Evolutionary conservation across 2,888 invertebrate species (phyloP).

Genomic region (Electrophaes corylata): DNA sequence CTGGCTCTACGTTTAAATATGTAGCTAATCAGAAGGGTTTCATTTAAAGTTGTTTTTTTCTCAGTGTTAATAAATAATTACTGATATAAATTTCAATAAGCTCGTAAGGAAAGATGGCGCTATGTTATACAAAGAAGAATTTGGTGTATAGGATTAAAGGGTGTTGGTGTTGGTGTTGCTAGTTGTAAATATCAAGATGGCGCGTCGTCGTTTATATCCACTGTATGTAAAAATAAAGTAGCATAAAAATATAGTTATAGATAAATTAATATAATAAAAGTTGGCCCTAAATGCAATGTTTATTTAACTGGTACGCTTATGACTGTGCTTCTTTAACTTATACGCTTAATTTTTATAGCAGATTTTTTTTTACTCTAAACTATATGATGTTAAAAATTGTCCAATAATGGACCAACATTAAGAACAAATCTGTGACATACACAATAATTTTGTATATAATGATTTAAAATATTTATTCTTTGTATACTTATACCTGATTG

Average conservation of each 20-base stretch:
- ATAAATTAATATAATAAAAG: too few relatives aligned
- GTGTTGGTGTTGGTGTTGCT: background rate
- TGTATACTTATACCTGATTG: conserved; percentile 55
- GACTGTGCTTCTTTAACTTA: background rate
- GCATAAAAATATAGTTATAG: too few relatives aligned
- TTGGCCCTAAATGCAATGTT: background rate
- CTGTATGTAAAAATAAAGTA: background rate
- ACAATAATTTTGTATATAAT: conserved; percentile 80
- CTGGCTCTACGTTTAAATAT: conserved; percentile 86
- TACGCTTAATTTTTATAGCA: background rate
- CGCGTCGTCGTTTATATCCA: background rate
- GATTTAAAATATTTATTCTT: conserved; percentile 46
- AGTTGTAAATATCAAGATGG: conserved; percentile 7
- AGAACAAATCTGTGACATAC: conserved; percentile 77
- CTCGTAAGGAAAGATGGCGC: background rate
- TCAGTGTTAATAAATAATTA: too few relatives aligned
- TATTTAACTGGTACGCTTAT: background rate
- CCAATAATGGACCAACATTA: conserved; percentile 63
- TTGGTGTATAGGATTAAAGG: background rate
- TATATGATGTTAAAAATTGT: conserved; percentile 37
- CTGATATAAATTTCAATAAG: too few relatives aligned
- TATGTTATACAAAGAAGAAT: background rate
- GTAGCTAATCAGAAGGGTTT: background rate
- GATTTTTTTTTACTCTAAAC: background rate
- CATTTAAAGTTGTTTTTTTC: too few relatives aligned